Conservation (phyloP, 2,113 vertebrate genomes). For the Plectropomus leopardus region DNA sequence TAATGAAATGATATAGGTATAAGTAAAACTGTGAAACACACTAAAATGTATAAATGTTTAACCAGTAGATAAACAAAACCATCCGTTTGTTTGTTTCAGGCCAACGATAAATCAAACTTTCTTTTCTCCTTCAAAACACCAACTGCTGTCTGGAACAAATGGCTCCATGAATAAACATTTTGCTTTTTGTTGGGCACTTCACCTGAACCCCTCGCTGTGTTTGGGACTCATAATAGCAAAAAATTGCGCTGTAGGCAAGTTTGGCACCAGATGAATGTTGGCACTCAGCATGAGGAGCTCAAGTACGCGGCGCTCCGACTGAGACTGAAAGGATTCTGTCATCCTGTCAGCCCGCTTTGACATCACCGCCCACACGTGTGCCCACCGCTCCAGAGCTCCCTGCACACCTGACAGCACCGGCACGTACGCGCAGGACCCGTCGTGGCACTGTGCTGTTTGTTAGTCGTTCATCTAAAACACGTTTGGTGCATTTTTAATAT, state of each 20-base stretch:
- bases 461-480: conserved; percentile 20
- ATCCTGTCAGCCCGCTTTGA: conserved; percentile 48
- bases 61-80: too few species aligned
- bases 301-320: conserved; percentile 22
- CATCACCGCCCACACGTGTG: conserved; percentile 32
- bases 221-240: background rate
- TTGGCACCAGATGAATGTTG: conserved; percentile 25
- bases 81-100: background rate
- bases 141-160: background rate
- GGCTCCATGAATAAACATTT: conserved; percentile 6
- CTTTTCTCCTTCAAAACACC: background rate
- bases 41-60: too few species aligned
- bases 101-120: background rate
- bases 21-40: too few species aligned
- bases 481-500: conserved; percentile 1
- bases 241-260: background rate
- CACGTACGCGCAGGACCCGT: background rate
- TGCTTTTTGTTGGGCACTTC: conserved; percentile 6
- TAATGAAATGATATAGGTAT: too few species aligned
- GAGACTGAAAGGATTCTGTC: conserved; percentile 49
- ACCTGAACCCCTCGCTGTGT: conserved; percentile 11
- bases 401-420: conserved; percentile 1
- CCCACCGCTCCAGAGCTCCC: conserved; percentile 21
- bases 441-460: background rate
- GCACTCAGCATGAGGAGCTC: conserved; percentile 27